Evolutionary conservation across 35 echinoderm and acorn worm genomes (phyloP), one percentile per base, ranked within the genome.

Genomic region (Chiridota heheva): DNA sequence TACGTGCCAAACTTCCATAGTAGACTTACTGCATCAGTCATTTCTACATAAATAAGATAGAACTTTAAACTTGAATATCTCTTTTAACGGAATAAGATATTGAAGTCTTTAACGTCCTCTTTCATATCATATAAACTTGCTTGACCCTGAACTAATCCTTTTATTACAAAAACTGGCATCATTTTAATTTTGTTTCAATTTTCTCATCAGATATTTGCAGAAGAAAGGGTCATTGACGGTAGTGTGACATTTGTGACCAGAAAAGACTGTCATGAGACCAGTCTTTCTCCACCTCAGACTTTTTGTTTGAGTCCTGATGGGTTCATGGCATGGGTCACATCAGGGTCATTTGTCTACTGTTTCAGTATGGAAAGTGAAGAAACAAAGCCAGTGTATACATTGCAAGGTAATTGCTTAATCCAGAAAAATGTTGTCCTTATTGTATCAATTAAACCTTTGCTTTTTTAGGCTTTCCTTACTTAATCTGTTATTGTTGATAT

Each of bases 301-400:
- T 25, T 77, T 13, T 77, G 73, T 38, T 35, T 77, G 29, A 77
- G 38, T 31, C 55, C 30, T 29, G 28, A 34, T 36, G 73, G 73
- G 4, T 35, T 24, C 45, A 28, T 28, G 43, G 73, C 73, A 2
- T 77, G 73, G 73, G 73, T 77, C 3, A 53, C 48, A 18, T 2
- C n/a, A 31, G 55, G 55, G 8, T 77, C 73, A n/a, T 77, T 77
- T 58, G 36, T 77, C 15, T 60, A 77, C 47, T 77, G 73, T 39
- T 77, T 77, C 35, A 24, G 38, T 25, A 32, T 77, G 5, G 47
- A 58, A 13, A 36, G 28, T 16, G 73, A 77, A 1, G n/a, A 53
- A 8, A 16, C 20, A 33, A 31, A 77, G 48, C 30, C 73, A 17
- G 27, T 7, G 15, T 77, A 77, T 31, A 59, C 8, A 36, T 53